Evolutionary conservation across 2,113 vertebrate species (phyloP), one percentile per base, ranked within the genome.

Genomic region (Ranitomeya variabilis): DNA sequence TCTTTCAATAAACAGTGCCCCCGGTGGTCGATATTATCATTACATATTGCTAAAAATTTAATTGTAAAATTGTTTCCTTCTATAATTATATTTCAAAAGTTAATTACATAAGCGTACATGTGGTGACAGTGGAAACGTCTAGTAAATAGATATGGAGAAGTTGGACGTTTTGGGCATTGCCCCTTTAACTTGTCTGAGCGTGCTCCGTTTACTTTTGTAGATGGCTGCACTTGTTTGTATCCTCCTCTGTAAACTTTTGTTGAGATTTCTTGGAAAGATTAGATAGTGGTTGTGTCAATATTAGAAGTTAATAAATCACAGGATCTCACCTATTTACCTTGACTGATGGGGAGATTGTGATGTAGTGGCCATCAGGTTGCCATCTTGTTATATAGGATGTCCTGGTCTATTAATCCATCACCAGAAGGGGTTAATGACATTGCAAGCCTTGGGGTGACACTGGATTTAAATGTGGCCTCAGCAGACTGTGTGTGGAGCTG

Each of bases 281-380:
- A 89, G 81, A 85, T 83, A 89, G 82, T 7, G 60, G 45, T 74
- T 89, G 51, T 84, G 87, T 89, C 71, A 85, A 85, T 89, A 85
- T 57, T 78, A 23, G 51, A 51, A 79, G 87, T 89, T 85, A 89
- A 85, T 89, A 89, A 84, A 76, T 89, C 87, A 89, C 87, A 79
- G 87, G 73, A 84, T 89, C 55, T 66, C 87, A 59, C 73, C 45
- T 85, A 74, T 85, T 79, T 89, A 57, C 74, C 14, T 19, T 59
- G 52, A 15, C 15, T 67, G 52, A 15, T 78, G 71, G 81, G 74
- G 64, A 77, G 87, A 71, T 55, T 89, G 59, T 55, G 19, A 55
- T 85, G 31, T 57, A 57, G 51, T 67, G 87, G 31, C 37, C 51
- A 89, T 83, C 73, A 85, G 87, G 23, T 3, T 51, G 31, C 77